Percentiles rank a stretch among this genome's conserved stretches.
Evolutionary conservation across 2,797 vertebrate genomes (phyloP).

Genomic region (Xenops minutus): DNA sequence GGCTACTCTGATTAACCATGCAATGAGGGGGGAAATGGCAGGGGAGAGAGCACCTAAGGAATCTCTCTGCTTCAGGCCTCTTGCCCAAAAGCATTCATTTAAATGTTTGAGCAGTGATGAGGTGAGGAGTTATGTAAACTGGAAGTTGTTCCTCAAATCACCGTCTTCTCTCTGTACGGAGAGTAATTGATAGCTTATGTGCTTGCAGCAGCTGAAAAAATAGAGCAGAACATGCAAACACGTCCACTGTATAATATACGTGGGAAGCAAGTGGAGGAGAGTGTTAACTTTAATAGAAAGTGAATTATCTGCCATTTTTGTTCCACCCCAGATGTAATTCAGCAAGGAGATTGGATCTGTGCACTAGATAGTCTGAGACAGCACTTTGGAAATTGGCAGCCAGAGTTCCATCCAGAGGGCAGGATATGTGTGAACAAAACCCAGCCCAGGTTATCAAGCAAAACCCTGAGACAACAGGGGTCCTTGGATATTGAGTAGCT

Average conservation of each 20-base stretch:
- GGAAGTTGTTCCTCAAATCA: slow-evolving; percentile 48
- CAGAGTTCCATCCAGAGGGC: background rate
- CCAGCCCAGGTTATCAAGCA: background rate
- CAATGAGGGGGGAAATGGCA: slow-evolving; percentile 4
- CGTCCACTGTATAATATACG: slow-evolving; percentile 13
- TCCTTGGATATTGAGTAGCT: background rate
- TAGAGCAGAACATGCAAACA: slow-evolving; percentile 58
- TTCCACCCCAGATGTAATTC: slow-evolving; percentile 58
- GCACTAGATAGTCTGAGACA: background rate
- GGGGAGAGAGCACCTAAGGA: background rate
- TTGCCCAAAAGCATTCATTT: slow-evolving; percentile 57
- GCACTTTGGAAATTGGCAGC: slow-evolving; percentile 31
- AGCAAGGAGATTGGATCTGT: slow-evolving; percentile 44
- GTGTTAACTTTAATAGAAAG: slow-evolving; percentile 65
- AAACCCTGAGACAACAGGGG: background rate
- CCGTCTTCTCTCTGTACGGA: slow-evolving; percentile 48
- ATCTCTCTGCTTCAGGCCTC: background rate
- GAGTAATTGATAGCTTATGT: slow-evolving; percentile 69
- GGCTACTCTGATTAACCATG: slow-evolving; percentile 68
- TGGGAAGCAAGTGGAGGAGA: slow-evolving; percentile 55
- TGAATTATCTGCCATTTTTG: slow-evolving; percentile 38
- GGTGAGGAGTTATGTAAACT: slow-evolving; percentile 63
- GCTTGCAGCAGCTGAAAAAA: slow-evolving; percentile 79
- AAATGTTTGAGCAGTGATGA: slow-evolving; percentile 24
- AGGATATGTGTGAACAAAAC: slow-evolving; percentile 6